Conservation (phyloP, 1,140 invertebrate genomes). For the Cryptotermes secundus region DNA sequence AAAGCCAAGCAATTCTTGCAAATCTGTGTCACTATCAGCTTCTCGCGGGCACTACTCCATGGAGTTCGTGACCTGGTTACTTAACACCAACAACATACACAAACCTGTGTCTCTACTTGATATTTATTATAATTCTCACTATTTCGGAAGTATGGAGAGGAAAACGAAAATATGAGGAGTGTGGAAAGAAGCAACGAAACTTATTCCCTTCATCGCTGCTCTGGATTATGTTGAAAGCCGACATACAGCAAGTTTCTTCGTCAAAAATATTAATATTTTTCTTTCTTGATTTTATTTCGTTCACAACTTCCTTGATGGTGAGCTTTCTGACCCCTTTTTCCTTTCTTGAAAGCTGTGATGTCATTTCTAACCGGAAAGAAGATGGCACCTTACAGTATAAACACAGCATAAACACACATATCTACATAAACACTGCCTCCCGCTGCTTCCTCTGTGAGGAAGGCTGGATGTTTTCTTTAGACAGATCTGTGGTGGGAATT, state of each 20-base stretch:
- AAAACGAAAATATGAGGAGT: too few species aligned
- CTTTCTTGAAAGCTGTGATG: background rate
- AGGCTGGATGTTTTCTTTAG: constrained; percentile 3
- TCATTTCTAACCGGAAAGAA: constrained; percentile 19
- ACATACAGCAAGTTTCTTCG: background rate
- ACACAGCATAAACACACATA: constrained; percentile 13
- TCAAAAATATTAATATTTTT: background rate
- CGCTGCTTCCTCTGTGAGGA: constrained; percentile 1
- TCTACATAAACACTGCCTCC: background rate
- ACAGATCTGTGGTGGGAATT: background rate
- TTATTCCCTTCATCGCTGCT: too few species aligned
- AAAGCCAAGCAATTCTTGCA: too few species aligned
- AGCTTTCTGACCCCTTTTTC: background rate
- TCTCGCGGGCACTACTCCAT: too few species aligned
- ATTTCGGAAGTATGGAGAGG: too few species aligned
- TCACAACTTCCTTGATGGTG: background rate
- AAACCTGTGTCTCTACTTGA: too few species aligned
- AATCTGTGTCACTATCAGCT: too few species aligned
- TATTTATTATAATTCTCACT: too few species aligned
- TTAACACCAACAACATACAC: too few species aligned
- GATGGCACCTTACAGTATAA: constrained; percentile 19
- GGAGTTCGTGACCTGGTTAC: too few species aligned
- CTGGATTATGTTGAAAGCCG: too few species aligned
- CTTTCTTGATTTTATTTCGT: background rate
- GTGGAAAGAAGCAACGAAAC: too few species aligned